Evolutionary conservation across 2,888 invertebrate species (phyloP).

Genomic region (Notocelia uddmanniana): DNA sequence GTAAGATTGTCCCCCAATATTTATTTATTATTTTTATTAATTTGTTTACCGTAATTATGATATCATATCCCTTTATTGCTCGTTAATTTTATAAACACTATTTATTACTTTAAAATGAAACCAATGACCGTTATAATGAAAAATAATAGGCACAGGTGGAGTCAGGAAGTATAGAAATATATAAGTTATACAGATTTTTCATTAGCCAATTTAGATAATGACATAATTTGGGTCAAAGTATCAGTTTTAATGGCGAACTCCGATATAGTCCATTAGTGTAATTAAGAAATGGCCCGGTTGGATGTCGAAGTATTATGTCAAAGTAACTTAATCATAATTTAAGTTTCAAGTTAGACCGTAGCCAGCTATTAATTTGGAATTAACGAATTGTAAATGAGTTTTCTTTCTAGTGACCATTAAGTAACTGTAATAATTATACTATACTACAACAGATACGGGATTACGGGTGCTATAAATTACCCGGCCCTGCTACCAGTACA

Average conservation of each 20-base stretch:
- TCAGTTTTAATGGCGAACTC: constrained; percentile 39
- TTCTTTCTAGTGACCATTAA: background rate
- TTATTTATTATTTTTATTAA: too few species aligned
- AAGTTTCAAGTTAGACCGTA: background rate
- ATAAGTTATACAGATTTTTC: constrained; percentile 25
- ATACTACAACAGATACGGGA: too few species aligned
- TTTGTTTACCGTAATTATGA: too few species aligned
- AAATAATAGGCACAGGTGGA: constrained; percentile 2
- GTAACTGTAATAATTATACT: too few species aligned
- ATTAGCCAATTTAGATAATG: constrained; percentile 41
- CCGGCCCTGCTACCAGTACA: too few species aligned
- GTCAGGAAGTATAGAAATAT: background rate
- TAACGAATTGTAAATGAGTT: constrained; percentile 3
- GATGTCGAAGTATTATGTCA: constrained; percentile 16
- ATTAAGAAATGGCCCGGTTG: constrained; percentile 35
- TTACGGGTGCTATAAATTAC: too few species aligned
- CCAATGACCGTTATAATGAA: background rate
- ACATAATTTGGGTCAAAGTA: constrained; percentile 38
- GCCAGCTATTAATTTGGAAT: background rate
- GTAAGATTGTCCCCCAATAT: too few species aligned
- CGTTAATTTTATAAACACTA: too few species aligned
- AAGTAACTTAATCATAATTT: constrained; percentile 31
- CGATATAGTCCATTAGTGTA: constrained; percentile 43
- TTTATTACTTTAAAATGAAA: too few species aligned
- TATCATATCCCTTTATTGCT: too few species aligned